These are phyloP conservation scores for Percopsis transmontana DNA, from an alignment of 2,113 vertebrate genomes.

Conservation along the genomic window DNA sequence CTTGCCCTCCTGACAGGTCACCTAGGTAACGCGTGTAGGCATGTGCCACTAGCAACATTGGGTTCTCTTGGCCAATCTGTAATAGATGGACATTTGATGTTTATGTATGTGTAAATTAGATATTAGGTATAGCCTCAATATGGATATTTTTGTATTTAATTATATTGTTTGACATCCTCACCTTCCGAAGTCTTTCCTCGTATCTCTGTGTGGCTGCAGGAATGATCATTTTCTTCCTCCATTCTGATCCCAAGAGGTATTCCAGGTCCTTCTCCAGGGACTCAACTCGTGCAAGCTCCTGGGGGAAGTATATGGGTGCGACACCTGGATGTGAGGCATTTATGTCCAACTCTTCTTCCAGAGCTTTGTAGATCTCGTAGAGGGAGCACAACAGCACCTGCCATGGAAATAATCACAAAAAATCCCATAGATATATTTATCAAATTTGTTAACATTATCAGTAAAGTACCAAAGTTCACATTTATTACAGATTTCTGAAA, in stretches of 20 bases:
- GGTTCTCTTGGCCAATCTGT: slow-evolving; percentile 80
- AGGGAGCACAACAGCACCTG: slow-evolving; percentile 90
- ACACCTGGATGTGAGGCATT: slow-evolving; percentile 82
- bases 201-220: slow-evolving; percentile 83
- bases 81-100: too few species aligned
- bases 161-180: slow-evolving; percentile 14
- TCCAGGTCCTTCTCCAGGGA: slow-evolving; percentile 85
- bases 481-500: too few species aligned
- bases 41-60: slow-evolving; percentile 89
- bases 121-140: too few species aligned
- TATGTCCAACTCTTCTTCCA: slow-evolving; percentile 88
- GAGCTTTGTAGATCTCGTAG: slow-evolving; percentile 85
- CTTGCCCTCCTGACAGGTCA: slow-evolving; percentile 93
- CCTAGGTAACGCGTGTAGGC: slow-evolving; percentile 94
- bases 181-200: slow-evolving; percentile 74
- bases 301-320: slow-evolving; percentile 87
- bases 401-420: slow-evolving; percentile 18
- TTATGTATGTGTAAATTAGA: too few species aligned
- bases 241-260: slow-evolving; percentile 84
- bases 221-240: slow-evolving; percentile 80
- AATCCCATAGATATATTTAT: slow-evolving; percentile 1
- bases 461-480: too few species aligned
- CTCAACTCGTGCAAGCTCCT: slow-evolving; percentile 83
- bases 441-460: too few species aligned
- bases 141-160: too few species aligned